A percentile compares a stretch with the other conserved stretches of the same genome.
These are phyloP conservation scores for Nemotelus pantherinus DNA, from an alignment of 2,888 invertebrate species.

Conservation along the genomic window DNA sequence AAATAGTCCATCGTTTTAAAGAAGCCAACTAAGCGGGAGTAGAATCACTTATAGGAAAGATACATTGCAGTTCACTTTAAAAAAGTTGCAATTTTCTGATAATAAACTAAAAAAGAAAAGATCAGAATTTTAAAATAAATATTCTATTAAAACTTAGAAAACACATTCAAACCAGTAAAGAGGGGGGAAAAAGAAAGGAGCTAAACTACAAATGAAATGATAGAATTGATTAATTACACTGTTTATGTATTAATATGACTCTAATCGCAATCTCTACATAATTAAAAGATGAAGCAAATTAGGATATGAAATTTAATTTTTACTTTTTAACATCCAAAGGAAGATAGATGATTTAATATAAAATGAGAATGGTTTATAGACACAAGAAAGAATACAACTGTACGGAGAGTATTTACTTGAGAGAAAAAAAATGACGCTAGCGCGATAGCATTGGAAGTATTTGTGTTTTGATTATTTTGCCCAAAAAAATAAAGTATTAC, in stretches of 20 bases:
- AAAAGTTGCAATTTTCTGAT: too few relatives aligned
- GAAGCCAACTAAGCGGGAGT: too few relatives aligned
- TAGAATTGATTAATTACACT: slow-evolving; percentile 33
- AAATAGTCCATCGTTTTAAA: too few relatives aligned
- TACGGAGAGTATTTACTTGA: slow-evolving; percentile 16
- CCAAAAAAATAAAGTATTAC: slow-evolving; percentile 37
- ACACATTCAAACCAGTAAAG: too few relatives aligned
- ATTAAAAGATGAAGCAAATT: slow-evolving; percentile 13
- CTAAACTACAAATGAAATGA: slow-evolving; percentile 4
- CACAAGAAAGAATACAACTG: neutral
- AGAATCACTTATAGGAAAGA: too few relatives aligned
- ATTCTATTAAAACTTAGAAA: too few relatives aligned
- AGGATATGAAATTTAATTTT: slow-evolving; percentile 29
- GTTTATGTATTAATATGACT: slow-evolving; percentile 19
- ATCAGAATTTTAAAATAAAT: too few relatives aligned
- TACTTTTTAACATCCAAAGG: slow-evolving; percentile 12
- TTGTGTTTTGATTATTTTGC: slow-evolving; percentile 31
- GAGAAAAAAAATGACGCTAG: neutral
- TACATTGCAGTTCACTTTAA: too few relatives aligned
- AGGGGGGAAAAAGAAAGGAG: too few relatives aligned
- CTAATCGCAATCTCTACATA: slow-evolving; percentile 29
- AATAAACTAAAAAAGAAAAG: too few relatives aligned
- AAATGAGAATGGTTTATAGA: neutral
- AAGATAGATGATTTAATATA: neutral
- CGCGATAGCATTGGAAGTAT: neutral